Conservation (phyloP, 2,797 vertebrate genomes). For the Rousettus madagascariensis region DNA sequence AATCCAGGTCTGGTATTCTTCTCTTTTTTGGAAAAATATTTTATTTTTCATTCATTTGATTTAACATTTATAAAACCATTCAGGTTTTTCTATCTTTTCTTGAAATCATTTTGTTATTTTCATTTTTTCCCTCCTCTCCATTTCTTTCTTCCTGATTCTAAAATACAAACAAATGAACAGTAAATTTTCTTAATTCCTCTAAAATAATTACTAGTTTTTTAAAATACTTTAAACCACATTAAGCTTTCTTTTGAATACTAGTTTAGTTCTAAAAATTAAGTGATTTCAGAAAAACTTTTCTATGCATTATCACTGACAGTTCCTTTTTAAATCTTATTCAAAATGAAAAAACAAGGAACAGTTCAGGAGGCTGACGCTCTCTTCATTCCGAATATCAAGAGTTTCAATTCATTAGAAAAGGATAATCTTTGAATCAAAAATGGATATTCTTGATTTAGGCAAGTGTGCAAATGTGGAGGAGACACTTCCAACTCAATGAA, state of each 20-base stretch:
- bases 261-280: conserved; percentile 22
- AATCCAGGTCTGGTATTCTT: not conserved
- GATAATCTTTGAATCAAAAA: not conserved
- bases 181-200: conserved; percentile 1
- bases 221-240: not conserved
- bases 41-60: not conserved
- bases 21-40: not conserved
- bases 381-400: not conserved
- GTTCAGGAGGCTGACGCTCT: not conserved
- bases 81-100: not conserved
- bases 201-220: not conserved
- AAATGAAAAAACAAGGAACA: not conserved
- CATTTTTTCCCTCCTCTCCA: not conserved
- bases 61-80: not conserved
- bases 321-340: not conserved
- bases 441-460: not conserved
- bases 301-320: not conserved
- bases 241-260: not conserved
- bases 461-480: not conserved
- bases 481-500: not conserved
- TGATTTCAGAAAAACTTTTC: not conserved
- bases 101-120: conserved; percentile 24
- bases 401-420: not conserved
- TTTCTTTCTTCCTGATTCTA: not conserved
- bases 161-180: not conserved